Percentiles rank a stretch among this genome's conserved stretches.
phyloP scores from a whole-genome alignment of 2,888 invertebrate species.

The Pterostichus niger region DNA sequence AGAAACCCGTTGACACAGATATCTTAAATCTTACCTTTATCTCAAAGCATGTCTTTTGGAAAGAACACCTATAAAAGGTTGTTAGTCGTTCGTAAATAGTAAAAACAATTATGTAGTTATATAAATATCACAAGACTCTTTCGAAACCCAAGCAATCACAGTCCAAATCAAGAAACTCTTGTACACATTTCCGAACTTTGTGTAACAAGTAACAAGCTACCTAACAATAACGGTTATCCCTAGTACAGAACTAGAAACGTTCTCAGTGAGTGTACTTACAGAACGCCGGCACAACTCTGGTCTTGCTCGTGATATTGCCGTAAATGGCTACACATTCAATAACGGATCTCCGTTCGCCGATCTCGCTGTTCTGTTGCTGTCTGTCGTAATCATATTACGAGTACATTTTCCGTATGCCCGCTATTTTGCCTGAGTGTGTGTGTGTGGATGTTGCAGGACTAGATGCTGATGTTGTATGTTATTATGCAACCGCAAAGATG shows the following conservation, averaged over 20 bases:
- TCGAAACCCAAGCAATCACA: too few species aligned
- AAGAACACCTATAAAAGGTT: too few species aligned
- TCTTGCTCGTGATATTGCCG: constrained; percentile 38
- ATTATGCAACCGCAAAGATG: background rate
- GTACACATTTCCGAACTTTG: too few species aligned
- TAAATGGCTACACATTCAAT: constrained; percentile 49
- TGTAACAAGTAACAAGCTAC: too few species aligned
- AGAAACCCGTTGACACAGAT: too few species aligned
- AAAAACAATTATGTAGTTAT: too few species aligned
- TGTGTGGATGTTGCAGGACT: background rate
- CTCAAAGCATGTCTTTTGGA: too few species aligned
- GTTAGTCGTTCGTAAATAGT: too few species aligned
- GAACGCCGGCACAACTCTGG: background rate
- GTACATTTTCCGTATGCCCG: constrained; percentile 15
- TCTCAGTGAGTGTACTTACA: background rate
- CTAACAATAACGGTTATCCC: too few species aligned
- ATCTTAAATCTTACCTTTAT: too few species aligned
- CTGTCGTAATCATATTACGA: constrained; percentile 46
- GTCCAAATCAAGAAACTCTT: too few species aligned
- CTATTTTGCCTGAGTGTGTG: constrained; percentile 1
- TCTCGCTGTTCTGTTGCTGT: constrained; percentile 26
- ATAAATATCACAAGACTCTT: too few species aligned
- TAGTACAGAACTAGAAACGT: background rate
- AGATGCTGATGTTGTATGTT: constrained; percentile 14
- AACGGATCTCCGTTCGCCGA: constrained; percentile 22